These are phyloP conservation scores for Tridacna crocea DNA, from an alignment of 2,888 invertebrate species.

Conservation along the genomic window DNA sequence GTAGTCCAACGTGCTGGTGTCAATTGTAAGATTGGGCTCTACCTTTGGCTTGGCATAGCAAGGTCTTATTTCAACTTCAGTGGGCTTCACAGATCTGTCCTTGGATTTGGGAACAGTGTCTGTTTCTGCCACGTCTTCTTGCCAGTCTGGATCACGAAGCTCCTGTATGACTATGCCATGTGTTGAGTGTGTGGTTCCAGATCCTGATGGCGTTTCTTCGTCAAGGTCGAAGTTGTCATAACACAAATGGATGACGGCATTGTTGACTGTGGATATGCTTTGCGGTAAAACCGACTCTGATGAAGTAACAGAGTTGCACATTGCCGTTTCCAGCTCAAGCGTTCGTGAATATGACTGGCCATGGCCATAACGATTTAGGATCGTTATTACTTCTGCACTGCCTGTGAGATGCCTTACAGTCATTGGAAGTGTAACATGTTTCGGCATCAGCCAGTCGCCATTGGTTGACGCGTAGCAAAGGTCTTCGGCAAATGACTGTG, in stretches of 20 bases:
- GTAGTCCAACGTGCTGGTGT: neutral
- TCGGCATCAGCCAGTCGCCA: constrained; percentile 48
- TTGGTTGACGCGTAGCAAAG: constrained; percentile 42
- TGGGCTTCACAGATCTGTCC: constrained; percentile 25
- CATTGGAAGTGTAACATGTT: constrained; percentile 47
- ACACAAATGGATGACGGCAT: constrained; percentile 43
- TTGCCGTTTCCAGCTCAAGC: constrained; percentile 48
- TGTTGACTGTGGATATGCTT: constrained; percentile 38
- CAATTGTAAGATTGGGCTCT: neutral
- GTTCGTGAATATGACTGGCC: constrained; percentile 37
- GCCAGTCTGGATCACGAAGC: neutral
- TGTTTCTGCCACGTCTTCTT: too few species aligned
- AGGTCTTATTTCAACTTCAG: constrained; percentile 22
- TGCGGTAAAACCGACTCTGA: constrained; percentile 31
- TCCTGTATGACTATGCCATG: constrained; percentile 60
- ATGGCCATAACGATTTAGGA: too few species aligned
- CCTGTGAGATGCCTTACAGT: too few species aligned
- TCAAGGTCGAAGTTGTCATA: constrained; percentile 61
- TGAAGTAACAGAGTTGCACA: neutral
- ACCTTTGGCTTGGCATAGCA: constrained; percentile 32
- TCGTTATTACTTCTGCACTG: constrained; percentile 54
- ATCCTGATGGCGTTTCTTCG: too few species aligned
- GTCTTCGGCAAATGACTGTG: constrained; percentile 35
- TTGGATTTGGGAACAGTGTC: neutral
- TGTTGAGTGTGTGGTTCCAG: constrained; percentile 50